Evolutionary conservation across 37 sponge, comb jelly and placozoan genomes (phyloP).

Genomic region (Sycon ciliatum): DNA sequence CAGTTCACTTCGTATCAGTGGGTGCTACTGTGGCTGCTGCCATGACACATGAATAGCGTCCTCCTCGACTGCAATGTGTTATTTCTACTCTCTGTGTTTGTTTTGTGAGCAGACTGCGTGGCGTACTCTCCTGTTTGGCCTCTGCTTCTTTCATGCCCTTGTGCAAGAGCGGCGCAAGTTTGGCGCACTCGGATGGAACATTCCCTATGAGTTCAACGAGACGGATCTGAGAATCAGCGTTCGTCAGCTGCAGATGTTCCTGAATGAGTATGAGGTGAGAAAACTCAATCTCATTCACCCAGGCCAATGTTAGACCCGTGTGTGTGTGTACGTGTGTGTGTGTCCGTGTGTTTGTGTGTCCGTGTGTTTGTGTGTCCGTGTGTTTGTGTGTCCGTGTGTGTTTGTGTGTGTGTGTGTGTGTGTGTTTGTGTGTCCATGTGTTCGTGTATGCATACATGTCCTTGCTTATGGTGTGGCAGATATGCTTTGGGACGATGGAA

Average conservation of each 20-base stretch:
- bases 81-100: too few relatives aligned
- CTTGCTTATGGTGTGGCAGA: too few relatives aligned
- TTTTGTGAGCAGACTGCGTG: slow-evolving; percentile 47
- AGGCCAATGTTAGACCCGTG: neutral
- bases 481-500: too few relatives aligned
- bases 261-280: slow-evolving; percentile 92
- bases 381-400: neutral
- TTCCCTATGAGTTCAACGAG: slow-evolving; percentile 97
- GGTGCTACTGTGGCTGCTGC: too few relatives aligned
- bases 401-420: neutral
- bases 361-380: neutral
- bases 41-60: neutral
- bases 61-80: too few relatives aligned
- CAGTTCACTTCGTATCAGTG: too few relatives aligned
- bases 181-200: slow-evolving; percentile 97
- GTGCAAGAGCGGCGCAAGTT: slow-evolving; percentile 95
- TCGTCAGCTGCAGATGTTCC: slow-evolving; percentile 90
- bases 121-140: slow-evolving; percentile 86
- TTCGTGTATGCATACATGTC: too few relatives aligned
- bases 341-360: neutral
- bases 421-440: neutral
- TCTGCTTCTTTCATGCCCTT: slow-evolving; percentile 97
- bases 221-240: slow-evolving; percentile 98
- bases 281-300: neutral
- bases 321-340: neutral